These are phyloP conservation scores for Torymus texanus DNA, from an alignment of 2,888 invertebrate genomes.

Conservation along the genomic window DNA sequence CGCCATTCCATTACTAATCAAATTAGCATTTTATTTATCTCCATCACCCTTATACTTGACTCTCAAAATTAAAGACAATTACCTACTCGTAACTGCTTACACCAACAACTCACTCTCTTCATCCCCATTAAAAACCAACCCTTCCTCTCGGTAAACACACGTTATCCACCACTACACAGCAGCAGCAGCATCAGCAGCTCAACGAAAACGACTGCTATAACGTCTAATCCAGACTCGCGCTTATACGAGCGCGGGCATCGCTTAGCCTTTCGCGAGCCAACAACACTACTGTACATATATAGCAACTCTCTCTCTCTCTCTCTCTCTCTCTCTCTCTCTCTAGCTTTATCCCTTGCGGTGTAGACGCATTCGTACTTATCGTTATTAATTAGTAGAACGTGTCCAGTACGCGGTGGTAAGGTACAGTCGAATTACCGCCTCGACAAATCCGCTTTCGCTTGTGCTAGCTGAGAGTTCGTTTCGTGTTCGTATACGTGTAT, in stretches of 20 bases:
- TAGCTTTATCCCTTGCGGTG: constrained; percentile 69
- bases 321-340: constrained; percentile 2
- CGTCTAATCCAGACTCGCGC: constrained; percentile 56
- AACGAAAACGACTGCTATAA: constrained; percentile 55
- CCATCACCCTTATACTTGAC: no score
- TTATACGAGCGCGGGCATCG: not conserved
- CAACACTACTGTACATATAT: no score
- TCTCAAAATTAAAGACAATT: no score
- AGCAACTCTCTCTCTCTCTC: not conserved
- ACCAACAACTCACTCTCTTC: no score
- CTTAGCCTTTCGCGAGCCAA: not conserved
- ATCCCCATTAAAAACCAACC: no score
- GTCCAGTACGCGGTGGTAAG: constrained; percentile 61
- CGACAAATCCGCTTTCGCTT: constrained; percentile 66
- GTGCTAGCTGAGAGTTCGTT: no score
- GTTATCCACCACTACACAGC: no score
- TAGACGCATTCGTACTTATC: constrained; percentile 72
- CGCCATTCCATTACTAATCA: no score
- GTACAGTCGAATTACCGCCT: constrained; percentile 63
- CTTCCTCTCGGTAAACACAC: not conserved
- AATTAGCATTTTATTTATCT: no score
- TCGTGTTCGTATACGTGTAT: no score
- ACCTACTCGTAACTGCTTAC: no score
- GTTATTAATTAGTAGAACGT: constrained; percentile 69
- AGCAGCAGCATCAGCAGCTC: not conserved